Evolutionary conservation across 2,113 vertebrate genomes (phyloP).

Genomic region (Leucoraja erinaceus): DNA sequence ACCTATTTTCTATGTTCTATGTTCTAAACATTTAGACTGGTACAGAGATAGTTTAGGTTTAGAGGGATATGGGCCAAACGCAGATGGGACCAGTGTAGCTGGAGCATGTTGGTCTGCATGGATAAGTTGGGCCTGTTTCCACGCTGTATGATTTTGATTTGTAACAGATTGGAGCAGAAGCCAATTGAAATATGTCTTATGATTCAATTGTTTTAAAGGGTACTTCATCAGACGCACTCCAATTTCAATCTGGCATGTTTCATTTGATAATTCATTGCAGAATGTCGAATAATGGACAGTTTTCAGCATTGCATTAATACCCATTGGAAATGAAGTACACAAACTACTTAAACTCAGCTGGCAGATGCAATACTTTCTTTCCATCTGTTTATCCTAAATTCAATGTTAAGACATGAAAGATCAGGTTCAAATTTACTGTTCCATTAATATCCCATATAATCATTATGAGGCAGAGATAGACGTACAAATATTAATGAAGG

Average conservation of each 20-base stretch:
- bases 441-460: background rate
- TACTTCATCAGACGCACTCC: background rate
- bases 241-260: background rate
- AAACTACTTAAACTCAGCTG: background rate
- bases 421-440: background rate
- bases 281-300: background rate
- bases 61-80: too few relatives aligned
- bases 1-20: too few relatives aligned
- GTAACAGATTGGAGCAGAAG: background rate
- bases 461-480: background rate
- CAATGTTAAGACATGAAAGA: background rate
- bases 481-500: background rate
- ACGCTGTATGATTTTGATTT: too few relatives aligned
- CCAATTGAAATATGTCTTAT: background rate
- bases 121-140: too few relatives aligned
- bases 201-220: background rate
- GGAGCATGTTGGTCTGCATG: too few relatives aligned
- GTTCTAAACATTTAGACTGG: too few relatives aligned
- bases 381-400: background rate
- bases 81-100: too few relatives aligned
- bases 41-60: too few relatives aligned
- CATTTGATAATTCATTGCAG: background rate
- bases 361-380: background rate
- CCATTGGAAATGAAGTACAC: background rate
- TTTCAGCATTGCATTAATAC: background rate